Conservation (phyloP, 2,888 invertebrate species). For the Ennomos erosarius region DNA sequence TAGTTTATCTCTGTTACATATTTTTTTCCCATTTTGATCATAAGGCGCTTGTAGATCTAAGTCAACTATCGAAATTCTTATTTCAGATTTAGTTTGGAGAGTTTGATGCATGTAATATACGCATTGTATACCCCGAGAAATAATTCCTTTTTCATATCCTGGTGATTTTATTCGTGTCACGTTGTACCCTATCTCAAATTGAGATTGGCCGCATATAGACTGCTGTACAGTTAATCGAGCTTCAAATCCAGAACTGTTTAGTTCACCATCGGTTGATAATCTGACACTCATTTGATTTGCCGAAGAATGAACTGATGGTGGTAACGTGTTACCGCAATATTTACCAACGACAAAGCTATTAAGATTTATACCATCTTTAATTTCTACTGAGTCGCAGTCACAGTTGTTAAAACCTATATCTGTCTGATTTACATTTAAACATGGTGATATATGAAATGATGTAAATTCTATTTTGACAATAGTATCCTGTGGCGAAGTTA, state of each 20-base stretch:
- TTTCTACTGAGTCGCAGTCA: slow-evolving; percentile 89
- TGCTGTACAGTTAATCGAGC: slow-evolving; percentile 80
- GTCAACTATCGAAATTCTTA: slow-evolving; percentile 63
- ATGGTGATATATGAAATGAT: slow-evolving; percentile 82
- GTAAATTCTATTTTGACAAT: slow-evolving; percentile 86
- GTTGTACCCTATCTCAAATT: slow-evolving; percentile 45
- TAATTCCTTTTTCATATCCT: slow-evolving; percentile 56
- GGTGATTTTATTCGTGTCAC: slow-evolving; percentile 64
- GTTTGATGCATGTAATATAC: slow-evolving; percentile 55
- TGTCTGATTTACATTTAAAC: slow-evolving; percentile 69
- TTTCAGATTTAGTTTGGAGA: slow-evolving; percentile 36
- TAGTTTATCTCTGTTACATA: slow-evolving; percentile 69
- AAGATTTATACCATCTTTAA: slow-evolving; percentile 89
- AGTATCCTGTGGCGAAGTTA: slow-evolving; percentile 86
- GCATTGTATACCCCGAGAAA: slow-evolving; percentile 70
- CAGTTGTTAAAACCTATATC: slow-evolving; percentile 80
- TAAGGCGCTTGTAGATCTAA: slow-evolving; percentile 51
- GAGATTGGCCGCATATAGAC: slow-evolving; percentile 66
- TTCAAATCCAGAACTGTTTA: slow-evolving; percentile 87
- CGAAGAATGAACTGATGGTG: slow-evolving; percentile 85
- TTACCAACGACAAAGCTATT: slow-evolving; percentile 87
- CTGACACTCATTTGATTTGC: slow-evolving; percentile 87
- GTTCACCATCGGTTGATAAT: slow-evolving; percentile 87
- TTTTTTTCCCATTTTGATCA: slow-evolving; percentile 41
- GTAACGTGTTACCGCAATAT: slow-evolving; percentile 88